phyloP scores from a whole-genome alignment of 2,797 vertebrate species.

The Danio kyathit region DNA sequence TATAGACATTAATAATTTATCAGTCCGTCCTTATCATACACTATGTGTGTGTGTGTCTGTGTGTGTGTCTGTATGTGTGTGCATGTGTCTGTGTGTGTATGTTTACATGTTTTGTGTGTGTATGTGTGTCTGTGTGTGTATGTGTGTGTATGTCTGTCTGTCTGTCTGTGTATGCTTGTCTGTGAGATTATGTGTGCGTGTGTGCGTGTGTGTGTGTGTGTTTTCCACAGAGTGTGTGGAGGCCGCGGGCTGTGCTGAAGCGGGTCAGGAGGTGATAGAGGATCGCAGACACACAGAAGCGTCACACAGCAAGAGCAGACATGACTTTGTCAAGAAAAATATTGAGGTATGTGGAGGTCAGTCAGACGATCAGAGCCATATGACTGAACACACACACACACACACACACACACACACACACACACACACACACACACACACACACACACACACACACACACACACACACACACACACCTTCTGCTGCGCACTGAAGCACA shows the following conservation, averaged over 20 bases:
- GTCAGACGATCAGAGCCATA: slow-evolving; percentile 51
- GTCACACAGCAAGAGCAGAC: slow-evolving; percentile 72
- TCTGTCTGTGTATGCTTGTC: not conserved
- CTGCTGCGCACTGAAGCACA: too few relatives aligned
- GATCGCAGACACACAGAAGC: slow-evolving; percentile 61
- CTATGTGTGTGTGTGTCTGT: not conserved
- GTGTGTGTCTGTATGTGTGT: not conserved
- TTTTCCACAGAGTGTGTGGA: slow-evolving; percentile 34
- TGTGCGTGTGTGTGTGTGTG: not conserved
- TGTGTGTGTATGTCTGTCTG: too few relatives aligned
- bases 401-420: too few relatives aligned
- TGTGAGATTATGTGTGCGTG: not conserved
- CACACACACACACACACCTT: too few relatives aligned
- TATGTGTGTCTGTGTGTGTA: too few relatives aligned
- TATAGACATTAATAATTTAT: too few relatives aligned
- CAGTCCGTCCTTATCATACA: not conserved
- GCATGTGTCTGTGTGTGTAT: too few relatives aligned
- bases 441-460: too few relatives aligned
- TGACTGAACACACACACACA: slow-evolving; percentile 30
- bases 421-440: too few relatives aligned
- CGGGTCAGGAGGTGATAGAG: slow-evolving; percentile 55
- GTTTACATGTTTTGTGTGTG: too few relatives aligned
- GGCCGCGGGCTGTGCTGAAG: slow-evolving; percentile 58
- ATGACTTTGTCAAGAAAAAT: slow-evolving; percentile 91
- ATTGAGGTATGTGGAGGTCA: slow-evolving; percentile 88